A percentile compares a stretch with the other conserved stretches of the same genome.
phyloP scores from a whole-genome alignment of 2,797 vertebrate species.

The Neomorphus geoffroyi region DNA sequence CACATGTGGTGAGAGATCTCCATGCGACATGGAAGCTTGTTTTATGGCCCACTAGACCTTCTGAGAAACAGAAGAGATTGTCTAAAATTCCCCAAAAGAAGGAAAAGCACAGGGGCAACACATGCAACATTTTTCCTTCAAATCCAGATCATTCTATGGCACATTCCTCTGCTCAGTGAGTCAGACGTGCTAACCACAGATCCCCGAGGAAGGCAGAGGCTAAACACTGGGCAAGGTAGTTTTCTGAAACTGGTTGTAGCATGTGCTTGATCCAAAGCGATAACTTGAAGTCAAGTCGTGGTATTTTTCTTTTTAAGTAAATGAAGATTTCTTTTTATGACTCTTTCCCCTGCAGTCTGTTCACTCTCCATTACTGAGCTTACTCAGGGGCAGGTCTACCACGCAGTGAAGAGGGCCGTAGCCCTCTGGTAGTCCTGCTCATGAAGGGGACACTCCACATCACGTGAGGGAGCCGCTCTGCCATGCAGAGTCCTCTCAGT shows the following conservation, averaged over 20 bases:
- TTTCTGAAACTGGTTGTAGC: background rate
- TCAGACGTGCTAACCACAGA: conserved; percentile 15
- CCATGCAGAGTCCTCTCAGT: background rate
- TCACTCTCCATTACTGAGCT: background rate
- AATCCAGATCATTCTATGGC: background rate
- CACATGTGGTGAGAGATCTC: background rate
- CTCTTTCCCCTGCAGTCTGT: background rate
- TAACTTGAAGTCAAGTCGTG: background rate
- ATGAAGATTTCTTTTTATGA: background rate
- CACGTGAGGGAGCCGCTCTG: background rate
- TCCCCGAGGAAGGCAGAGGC: background rate
- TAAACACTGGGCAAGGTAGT: background rate
- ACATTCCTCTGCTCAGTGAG: background rate
- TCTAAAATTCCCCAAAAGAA: background rate
- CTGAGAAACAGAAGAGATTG: background rate
- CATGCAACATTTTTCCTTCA: background rate
- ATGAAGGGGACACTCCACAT: background rate
- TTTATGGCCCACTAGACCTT: background rate
- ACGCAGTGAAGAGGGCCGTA: rapidly evolving
- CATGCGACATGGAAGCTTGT: background rate
- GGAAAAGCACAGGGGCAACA: background rate
- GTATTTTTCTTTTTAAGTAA: background rate
- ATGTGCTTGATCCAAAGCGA: background rate
- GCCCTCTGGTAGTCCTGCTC: background rate
- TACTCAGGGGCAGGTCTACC: background rate